Conservation (phyloP, 2,113 vertebrate genomes). For the Odontophorus gujanensis region DNA sequence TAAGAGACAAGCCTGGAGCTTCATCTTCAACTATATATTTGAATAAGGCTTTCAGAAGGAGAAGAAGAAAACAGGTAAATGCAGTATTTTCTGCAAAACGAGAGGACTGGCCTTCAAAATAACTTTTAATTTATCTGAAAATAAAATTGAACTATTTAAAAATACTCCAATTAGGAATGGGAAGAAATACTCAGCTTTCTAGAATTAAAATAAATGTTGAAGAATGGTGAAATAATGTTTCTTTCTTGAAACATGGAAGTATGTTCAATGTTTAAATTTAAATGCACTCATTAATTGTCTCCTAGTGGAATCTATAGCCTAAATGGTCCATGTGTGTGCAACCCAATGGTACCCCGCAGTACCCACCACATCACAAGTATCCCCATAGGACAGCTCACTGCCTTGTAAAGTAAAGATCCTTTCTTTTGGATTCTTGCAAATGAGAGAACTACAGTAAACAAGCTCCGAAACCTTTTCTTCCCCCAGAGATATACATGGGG, state of each 20-base stretch:
- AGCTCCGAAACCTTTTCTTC: neutral
- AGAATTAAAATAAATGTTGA: neutral
- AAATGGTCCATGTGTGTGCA: neutral
- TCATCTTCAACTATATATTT: conserved; percentile 15
- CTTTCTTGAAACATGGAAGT: neutral
- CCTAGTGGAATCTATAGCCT: neutral
- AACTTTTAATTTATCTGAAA: conserved; percentile 1
- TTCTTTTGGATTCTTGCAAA: neutral
- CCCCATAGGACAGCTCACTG: neutral
- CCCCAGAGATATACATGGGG: neutral
- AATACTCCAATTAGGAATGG: neutral
- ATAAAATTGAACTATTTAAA: neutral
- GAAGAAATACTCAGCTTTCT: neutral
- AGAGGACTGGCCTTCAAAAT: neutral
- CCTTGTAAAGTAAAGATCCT: neutral
- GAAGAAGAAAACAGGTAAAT: conserved; percentile 5
- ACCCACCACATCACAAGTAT: neutral
- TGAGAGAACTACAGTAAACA: neutral
- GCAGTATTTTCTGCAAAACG: neutral
- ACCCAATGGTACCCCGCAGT: neutral
- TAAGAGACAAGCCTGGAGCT: neutral
- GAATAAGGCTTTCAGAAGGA: conserved; percentile 15
- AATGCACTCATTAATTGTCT: neutral
- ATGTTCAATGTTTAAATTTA: neutral
- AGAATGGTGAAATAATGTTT: neutral